These are phyloP conservation scores for Apotomis turbidana DNA, from an alignment of 2,888 invertebrate species.

Conservation along the genomic window DNA sequence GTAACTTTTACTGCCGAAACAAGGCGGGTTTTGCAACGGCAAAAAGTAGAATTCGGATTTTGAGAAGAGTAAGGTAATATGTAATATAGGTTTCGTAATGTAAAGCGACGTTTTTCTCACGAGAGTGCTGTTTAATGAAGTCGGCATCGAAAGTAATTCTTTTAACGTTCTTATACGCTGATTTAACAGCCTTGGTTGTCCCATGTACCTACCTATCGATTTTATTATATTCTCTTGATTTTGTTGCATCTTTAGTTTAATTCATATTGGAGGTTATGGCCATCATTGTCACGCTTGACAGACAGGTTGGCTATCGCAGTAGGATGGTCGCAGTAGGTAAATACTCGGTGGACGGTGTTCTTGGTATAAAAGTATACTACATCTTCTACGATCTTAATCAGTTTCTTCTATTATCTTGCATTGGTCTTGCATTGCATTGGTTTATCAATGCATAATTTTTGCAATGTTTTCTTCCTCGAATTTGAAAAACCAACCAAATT, in stretches of 20 bases:
- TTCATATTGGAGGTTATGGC: too few species aligned
- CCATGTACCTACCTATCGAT: not conserved
- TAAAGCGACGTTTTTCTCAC: slow-evolving; percentile 17
- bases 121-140: slow-evolving; percentile 32
- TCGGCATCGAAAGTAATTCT: slow-evolving; percentile 34
- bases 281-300: too few species aligned
- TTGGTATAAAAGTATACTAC: too few species aligned
- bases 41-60: slow-evolving; percentile 34
- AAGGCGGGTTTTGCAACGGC: slow-evolving; percentile 40
- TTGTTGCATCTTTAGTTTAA: not conserved
- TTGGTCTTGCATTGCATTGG: too few species aligned
- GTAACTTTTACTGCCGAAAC: slow-evolving; percentile 45
- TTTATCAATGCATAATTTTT: too few species aligned
- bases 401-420: too few species aligned
- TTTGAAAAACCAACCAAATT: too few species aligned
- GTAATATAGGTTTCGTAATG: not conserved
- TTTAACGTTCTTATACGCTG: slow-evolving; percentile 23
- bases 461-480: too few species aligned
- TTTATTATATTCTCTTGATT: not conserved
- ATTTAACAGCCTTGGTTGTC: slow-evolving; percentile 11
- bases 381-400: too few species aligned
- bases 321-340: too few species aligned
- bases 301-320: too few species aligned
- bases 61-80: not conserved
- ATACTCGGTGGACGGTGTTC: too few species aligned